These are phyloP conservation scores for Anas capensis DNA, from an alignment of 2,797 vertebrate genomes.

Conservation along the genomic window DNA sequence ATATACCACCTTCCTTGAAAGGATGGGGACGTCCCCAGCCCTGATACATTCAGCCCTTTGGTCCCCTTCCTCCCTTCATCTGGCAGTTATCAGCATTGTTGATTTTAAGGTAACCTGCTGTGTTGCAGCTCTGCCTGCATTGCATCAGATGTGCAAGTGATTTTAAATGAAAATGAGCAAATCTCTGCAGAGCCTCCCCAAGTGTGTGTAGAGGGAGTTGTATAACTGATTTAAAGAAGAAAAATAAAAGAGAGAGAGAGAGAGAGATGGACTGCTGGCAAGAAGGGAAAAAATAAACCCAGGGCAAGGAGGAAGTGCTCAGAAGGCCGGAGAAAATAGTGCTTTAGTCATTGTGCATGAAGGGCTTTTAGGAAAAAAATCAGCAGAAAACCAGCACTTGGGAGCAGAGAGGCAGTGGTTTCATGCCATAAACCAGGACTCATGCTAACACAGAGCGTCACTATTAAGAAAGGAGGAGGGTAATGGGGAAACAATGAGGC, in stretches of 20 bases:
- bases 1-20: background rate
- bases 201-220: background rate
- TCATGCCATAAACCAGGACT: accelerated
- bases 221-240: background rate
- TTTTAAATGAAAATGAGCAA: background rate
- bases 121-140: background rate
- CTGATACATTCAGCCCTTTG: too few species aligned
- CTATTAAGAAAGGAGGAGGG: background rate
- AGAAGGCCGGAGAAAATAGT: background rate
- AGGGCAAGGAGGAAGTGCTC: background rate
- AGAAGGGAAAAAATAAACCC: background rate
- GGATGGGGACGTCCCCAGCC: accelerated
- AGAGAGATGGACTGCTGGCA: background rate
- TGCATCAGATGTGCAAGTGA: accelerated
- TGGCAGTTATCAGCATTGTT: background rate
- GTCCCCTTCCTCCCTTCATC: background rate
- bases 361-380: background rate
- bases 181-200: background rate
- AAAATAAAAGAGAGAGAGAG: background rate
- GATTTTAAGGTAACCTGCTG: background rate
- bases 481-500: background rate
- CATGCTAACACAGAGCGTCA: background rate
- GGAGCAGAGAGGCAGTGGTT: background rate
- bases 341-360: background rate
- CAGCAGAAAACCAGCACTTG: accelerated